Conservation (phyloP, 2,888 invertebrate genomes). For the Sinhomidia bicolor region DNA sequence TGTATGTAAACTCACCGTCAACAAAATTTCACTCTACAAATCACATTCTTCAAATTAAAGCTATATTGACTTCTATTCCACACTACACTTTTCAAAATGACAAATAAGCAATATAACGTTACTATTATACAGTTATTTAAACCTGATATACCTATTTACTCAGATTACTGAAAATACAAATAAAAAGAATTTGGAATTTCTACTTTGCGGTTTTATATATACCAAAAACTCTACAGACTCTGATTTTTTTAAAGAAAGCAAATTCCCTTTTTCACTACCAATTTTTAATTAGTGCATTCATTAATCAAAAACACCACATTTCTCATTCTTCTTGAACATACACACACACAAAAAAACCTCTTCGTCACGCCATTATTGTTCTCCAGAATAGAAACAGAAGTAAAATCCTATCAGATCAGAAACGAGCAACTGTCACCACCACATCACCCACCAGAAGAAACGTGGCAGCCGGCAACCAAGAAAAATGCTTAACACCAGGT, state of each 20-base stretch:
- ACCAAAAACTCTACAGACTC: background rate
- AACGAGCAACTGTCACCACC: slow-evolving; percentile 29
- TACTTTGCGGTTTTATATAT: background rate
- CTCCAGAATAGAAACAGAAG: background rate
- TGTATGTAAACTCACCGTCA: background rate
- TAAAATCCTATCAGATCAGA: background rate
- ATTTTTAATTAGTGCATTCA: slow-evolving; percentile 6
- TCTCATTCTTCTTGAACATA: background rate
- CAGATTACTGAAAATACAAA: too few species aligned
- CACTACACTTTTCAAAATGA: background rate
- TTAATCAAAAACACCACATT: slow-evolving; percentile 26
- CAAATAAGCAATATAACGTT: too few species aligned
- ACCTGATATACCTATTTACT: too few species aligned
- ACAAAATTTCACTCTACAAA: background rate
- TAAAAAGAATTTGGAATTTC: too few species aligned
- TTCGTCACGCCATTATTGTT: slow-evolving; percentile 23
- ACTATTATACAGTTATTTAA: too few species aligned
- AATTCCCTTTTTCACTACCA: background rate
- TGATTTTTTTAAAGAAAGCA: background rate
- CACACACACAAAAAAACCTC: background rate
- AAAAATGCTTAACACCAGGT: background rate
- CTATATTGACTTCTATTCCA: background rate
- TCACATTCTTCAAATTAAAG: background rate
- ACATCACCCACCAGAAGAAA: background rate
- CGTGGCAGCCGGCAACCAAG: background rate